phyloP scores from a whole-genome alignment of 2,797 vertebrate species.

The Tenualosa thibaudeaui region DNA sequence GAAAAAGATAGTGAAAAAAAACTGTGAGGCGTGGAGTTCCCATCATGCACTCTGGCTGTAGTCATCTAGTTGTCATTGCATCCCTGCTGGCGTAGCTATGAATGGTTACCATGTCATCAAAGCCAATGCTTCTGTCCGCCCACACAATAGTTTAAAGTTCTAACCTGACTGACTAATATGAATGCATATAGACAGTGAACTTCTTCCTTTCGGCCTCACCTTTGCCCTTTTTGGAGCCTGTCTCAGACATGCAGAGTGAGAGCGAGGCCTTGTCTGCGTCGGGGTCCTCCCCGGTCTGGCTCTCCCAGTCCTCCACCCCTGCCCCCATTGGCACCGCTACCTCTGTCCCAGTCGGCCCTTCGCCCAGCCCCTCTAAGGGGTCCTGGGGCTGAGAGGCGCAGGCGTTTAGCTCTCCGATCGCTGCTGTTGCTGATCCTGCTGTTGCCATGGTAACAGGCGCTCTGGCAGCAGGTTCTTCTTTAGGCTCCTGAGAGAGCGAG shows the following conservation, averaged over 20 bases:
- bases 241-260: conserved; percentile 86
- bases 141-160: background rate
- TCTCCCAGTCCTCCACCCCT: conserved; percentile 71
- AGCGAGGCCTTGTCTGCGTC: conserved; percentile 81
- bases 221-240: conserved; percentile 85
- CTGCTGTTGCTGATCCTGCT: background rate
- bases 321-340: conserved; percentile 46
- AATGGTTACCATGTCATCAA: background rate
- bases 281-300: conserved; percentile 73
- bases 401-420: background rate
- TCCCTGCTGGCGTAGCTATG: background rate
- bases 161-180: background rate
- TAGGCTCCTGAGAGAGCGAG: conserved; percentile 67
- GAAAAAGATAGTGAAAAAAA: background rate
- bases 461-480: conserved; percentile 47
- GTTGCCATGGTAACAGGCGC: background rate
- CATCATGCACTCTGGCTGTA: background rate
- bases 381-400: conserved; percentile 54
- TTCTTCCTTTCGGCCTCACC: conserved; percentile 66
- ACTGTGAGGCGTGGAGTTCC: background rate
- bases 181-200: background rate
- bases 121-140: background rate
- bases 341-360: conserved; percentile 42
- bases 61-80: background rate
- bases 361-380: conserved; percentile 60